A percentile compares a stretch with the other conserved stretches of the same genome.
These are phyloP conservation scores for Oenanthe melanoleuca DNA, from an alignment of 2,113 vertebrate species.

Conservation along the genomic window DNA sequence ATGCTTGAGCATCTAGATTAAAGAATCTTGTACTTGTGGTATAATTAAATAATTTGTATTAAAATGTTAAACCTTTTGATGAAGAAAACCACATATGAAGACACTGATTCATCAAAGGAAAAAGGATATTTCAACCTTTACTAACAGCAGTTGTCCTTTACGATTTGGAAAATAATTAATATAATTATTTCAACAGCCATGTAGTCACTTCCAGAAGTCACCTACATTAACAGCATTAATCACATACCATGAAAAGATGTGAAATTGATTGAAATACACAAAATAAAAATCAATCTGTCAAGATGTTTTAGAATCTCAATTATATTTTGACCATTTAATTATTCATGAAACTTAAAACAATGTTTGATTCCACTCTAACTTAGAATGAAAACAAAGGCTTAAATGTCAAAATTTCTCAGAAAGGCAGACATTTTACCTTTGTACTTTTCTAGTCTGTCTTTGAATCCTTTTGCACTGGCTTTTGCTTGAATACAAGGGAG, in stretches of 20 bases:
- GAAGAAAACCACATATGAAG: background rate
- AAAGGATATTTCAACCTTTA: background rate
- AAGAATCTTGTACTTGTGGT: background rate
- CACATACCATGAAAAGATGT: background rate
- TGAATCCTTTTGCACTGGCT: background rate
- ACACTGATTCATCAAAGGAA: background rate
- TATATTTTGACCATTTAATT: background rate
- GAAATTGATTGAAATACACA: background rate
- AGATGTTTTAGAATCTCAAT: background rate
- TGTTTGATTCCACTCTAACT: background rate
- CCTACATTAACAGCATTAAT: background rate
- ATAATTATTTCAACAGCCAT: background rate
- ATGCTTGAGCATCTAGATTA: background rate
- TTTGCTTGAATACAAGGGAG: background rate
- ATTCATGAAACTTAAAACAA: background rate
- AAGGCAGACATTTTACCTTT: background rate
- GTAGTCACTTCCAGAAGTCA: background rate
- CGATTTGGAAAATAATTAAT: background rate
- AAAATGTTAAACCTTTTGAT: background rate
- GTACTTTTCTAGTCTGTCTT: background rate
- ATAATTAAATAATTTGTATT: constrained; percentile 1
- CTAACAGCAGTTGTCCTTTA: background rate
- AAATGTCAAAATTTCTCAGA: background rate
- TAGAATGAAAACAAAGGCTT: background rate
- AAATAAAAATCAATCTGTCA: background rate